Percentiles rank a stretch among this genome's conserved stretches.
phyloP scores from a whole-genome alignment of 2,113 vertebrate species.

The Dasypus novemcinctus region DNA sequence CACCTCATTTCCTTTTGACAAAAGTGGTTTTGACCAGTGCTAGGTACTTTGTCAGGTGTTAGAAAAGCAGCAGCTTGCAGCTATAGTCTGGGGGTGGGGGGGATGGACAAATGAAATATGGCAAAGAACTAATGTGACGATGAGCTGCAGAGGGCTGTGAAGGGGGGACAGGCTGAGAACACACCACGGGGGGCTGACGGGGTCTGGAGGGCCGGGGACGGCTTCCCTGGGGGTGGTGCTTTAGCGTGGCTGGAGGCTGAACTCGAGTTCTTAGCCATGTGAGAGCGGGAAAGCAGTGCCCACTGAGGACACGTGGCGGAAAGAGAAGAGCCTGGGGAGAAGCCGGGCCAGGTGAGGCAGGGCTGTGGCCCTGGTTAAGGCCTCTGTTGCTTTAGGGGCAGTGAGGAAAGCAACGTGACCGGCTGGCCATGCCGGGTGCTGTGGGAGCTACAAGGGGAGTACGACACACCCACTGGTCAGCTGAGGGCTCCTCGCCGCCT shows the following conservation, averaged over 20 bases:
- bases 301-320: too few species aligned
- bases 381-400: neutral
- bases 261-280: accelerated
- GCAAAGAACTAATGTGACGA: accelerated
- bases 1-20: neutral
- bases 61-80: too few species aligned
- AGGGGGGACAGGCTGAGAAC: too few species aligned
- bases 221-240: neutral
- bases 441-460: neutral
- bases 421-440: too few species aligned
- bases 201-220: too few species aligned
- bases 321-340: too few species aligned
- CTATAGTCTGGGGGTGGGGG: accelerated
- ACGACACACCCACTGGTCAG: neutral
- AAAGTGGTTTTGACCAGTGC: accelerated
- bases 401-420: accelerated
- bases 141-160: too few species aligned
- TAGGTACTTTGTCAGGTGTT: neutral
- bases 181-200: neutral
- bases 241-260: neutral
- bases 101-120: neutral
- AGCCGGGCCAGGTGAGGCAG: too few species aligned
- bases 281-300: neutral
- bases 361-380: neutral
- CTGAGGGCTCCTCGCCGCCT: neutral